phyloP scores from a whole-genome alignment of 2,113 vertebrate genomes.

The Arvicanthis niloticus region DNA sequence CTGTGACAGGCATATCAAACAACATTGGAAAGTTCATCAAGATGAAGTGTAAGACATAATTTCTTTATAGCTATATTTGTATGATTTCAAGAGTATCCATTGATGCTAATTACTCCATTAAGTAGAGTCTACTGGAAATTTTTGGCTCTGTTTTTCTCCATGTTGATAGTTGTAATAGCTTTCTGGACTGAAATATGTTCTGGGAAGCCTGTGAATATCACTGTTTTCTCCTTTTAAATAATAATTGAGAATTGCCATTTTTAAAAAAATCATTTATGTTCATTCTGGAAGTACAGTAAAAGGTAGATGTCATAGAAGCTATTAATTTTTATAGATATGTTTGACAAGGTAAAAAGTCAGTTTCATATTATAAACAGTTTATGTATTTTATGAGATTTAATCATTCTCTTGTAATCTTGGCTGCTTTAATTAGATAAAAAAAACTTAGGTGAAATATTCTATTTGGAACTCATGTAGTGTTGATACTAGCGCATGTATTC shows the following conservation, averaged over 20 bases:
- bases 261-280: background rate
- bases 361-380: background rate
- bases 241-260: background rate
- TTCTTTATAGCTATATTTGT: background rate
- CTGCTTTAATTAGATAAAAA: background rate
- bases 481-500: background rate
- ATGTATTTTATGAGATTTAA: background rate
- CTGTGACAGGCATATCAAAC: background rate
- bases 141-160: background rate
- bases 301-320: background rate
- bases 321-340: background rate
- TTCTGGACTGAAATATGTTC: background rate
- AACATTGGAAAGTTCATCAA: background rate
- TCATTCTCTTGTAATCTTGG: background rate
- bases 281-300: background rate
- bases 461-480: background rate
- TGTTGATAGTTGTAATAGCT: no score
- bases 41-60: background rate
- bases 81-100: background rate
- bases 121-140: background rate
- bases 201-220: background rate
- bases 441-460: background rate
- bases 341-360: background rate
- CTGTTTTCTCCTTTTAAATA: background rate
- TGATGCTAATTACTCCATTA: background rate